These are phyloP conservation scores for Lysandra bellargus DNA, from an alignment of 2,888 invertebrate species.

Conservation along the genomic window DNA sequence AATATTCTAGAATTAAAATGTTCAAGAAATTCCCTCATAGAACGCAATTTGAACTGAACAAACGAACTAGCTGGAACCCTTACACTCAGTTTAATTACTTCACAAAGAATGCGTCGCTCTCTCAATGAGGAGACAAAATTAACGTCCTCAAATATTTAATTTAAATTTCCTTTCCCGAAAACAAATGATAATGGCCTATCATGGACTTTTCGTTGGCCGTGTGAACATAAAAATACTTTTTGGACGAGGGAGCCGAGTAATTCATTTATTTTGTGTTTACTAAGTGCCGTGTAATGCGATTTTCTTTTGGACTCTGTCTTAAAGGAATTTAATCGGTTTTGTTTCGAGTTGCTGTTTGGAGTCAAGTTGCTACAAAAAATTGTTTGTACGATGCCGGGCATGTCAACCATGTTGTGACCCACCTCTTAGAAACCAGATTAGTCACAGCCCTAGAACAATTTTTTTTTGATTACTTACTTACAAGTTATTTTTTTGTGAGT, in stretches of 20 bases:
- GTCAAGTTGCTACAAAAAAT: background rate
- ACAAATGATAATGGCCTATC: constrained; percentile 75
- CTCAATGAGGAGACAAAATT: constrained; percentile 80
- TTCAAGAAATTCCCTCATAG: constrained; percentile 65
- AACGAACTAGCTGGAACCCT: constrained; percentile 79
- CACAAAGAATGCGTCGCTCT: constrained; percentile 80
- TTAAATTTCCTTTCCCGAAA: constrained; percentile 76
- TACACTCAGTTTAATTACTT: constrained; percentile 81
- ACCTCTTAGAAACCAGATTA: too few species aligned
- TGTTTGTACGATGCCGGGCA: background rate
- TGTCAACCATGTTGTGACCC: too few species aligned
- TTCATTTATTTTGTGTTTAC: constrained; percentile 53
- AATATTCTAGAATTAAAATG: constrained; percentile 3
- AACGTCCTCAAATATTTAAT: constrained; percentile 81
- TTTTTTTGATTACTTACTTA: too few species aligned
- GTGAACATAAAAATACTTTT: constrained; percentile 59
- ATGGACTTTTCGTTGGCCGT: constrained; percentile 56
- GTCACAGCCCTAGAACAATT: too few species aligned
- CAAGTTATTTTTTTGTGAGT: too few species aligned
- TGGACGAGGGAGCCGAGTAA: constrained; percentile 58
- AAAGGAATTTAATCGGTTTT: background rate
- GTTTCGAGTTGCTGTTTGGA: background rate
- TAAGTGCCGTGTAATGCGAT: constrained; percentile 66
- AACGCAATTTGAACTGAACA: constrained; percentile 77
- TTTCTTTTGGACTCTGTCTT: constrained; percentile 53